These are phyloP conservation scores for Drosophila mettleri DNA, from an alignment of 2,888 invertebrate genomes.

Conservation along the genomic window DNA sequence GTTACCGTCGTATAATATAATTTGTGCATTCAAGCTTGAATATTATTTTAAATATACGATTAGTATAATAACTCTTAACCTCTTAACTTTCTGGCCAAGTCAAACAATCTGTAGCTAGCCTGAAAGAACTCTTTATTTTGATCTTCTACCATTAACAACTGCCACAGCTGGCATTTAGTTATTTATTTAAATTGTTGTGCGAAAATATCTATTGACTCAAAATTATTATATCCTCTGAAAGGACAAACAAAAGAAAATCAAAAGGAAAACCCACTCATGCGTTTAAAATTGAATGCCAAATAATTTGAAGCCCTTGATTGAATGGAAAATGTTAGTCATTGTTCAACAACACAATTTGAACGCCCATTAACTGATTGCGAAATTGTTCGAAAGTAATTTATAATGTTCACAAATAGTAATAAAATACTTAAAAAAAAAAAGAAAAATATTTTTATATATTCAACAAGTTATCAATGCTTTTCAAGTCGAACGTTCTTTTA, in stretches of 20 bases:
- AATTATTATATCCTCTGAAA: background rate
- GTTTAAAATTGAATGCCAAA: conserved; percentile 63
- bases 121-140: no score
- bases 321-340: conserved; percentile 18
- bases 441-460: background rate
- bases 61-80: no score
- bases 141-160: no score
- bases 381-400: conserved; percentile 76
- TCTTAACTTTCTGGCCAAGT: no score
- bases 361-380: conserved; percentile 68
- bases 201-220: background rate
- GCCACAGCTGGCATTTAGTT: background rate
- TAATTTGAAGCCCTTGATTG: conserved; percentile 64
- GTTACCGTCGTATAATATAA: no score
- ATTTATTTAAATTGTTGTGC: background rate
- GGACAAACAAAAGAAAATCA: background rate
- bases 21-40: no score
- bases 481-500: background rate
- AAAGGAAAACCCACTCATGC: conserved; percentile 34
- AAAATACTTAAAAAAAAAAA: background rate
- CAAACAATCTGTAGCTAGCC: no score
- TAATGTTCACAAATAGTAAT: conserved; percentile 39
- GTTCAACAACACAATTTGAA: conserved; percentile 11
- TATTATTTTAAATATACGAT: background rate
- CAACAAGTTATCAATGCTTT: conserved; percentile 2